Evolutionary conservation across 2,797 vertebrate genomes (phyloP), one percentile per base, ranked within the genome.

Genomic region (Lagocephalus sceleratus): DNA sequence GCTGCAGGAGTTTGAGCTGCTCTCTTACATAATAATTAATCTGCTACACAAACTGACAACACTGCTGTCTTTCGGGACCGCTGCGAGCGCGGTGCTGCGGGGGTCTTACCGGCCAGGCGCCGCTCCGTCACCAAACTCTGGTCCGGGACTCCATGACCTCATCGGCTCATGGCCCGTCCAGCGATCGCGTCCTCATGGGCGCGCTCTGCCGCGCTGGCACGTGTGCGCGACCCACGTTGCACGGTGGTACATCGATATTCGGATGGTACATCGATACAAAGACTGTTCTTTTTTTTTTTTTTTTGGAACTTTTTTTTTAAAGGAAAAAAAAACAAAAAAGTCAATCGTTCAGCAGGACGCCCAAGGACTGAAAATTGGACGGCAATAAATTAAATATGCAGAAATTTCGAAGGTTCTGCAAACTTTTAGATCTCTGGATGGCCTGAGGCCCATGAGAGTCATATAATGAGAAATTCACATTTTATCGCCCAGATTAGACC

Each of bases 11-110:
- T 85, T 78, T 47, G 46, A 70, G 78, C 73, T 58, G 19, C 60
- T 77, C 46, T 69, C 78, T 90, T 88, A 90, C 79, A 88, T 90
- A 90, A 90, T 81, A 73, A 82, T 77, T 87, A 86, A 86, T 83
- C 85, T 83, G 66, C 47, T 54, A 12, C 57, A 59, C 60, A 66
- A 69, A 80, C 53, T 63, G 51, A 47, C 47, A 68, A 52, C 47
- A 44, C 35, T 15, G 49, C 2, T 11, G 62, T 6, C 60, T 44
- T 38, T 29, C 0, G 15, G 8, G n/a, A 17, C 39, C 1, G n/a
- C 14, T 17, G 40, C 6, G 40, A 9, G 40, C 16, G 40, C 7
- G 16, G 11, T 19, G 3, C 40, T 42, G 16, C 16, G 16, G 16
- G 38, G 40, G 40, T n/a, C 80, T 81, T 79, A 79, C 81, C 78